Conservation (phyloP, 2,113 vertebrate species). For the Tapirus terrestris region DNA sequence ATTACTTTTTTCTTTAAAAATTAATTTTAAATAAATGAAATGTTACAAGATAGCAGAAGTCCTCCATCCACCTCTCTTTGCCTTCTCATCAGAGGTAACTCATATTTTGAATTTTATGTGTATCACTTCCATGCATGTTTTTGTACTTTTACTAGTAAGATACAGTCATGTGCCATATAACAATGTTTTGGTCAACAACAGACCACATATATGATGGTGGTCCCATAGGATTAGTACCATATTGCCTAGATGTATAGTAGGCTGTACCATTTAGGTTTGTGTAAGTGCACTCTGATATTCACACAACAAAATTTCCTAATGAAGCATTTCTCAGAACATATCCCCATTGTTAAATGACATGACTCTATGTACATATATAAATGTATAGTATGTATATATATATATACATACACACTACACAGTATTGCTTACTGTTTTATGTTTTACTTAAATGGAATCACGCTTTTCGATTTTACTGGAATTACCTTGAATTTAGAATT, state of each 20-base stretch:
- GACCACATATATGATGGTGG: no score
- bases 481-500: slow-evolving; percentile 28
- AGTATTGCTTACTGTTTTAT: not conserved
- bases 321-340: no score
- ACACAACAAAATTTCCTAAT: no score
- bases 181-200: no score
- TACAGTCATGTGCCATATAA: no score
- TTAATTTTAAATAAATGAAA: not conserved
- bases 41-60: not conserved
- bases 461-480: not conserved
- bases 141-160: not conserved
- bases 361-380: not conserved
- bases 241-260: no score
- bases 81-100: not conserved
- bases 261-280: no score
- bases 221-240: no score
- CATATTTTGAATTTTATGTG: not conserved
- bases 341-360: no score
- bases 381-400: not conserved
- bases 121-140: not conserved
- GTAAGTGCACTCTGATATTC: no score
- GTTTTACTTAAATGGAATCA: not conserved
- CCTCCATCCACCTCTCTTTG: not conserved
- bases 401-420: not conserved
- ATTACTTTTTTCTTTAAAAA: not conserved